Conservation (phyloP, 2,888 invertebrate species). For the Drosophila mayaguana region DNA sequence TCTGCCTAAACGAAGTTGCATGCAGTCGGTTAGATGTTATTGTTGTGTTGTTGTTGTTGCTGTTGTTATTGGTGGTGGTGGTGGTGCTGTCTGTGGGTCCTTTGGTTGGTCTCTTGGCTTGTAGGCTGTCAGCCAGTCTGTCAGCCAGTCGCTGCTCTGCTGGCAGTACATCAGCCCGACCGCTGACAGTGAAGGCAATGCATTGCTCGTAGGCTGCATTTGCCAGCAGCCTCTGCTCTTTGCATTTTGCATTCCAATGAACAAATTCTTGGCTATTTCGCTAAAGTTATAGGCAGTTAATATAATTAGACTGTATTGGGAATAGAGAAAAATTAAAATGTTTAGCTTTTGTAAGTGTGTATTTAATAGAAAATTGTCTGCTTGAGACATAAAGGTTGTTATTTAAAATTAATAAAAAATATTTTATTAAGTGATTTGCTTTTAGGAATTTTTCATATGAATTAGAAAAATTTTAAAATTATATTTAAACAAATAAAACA, state of each 20-base stretch:
- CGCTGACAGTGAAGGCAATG: conserved; percentile 41
- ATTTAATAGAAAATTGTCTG: no score
- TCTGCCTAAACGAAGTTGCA: conserved; percentile 55
- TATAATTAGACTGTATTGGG: background rate
- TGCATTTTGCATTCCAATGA: conserved; percentile 15
- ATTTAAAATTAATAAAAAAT: no score
- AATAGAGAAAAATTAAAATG: background rate
- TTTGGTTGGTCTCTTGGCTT: conserved; percentile 25
- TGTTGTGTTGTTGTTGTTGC: conserved; percentile 2
- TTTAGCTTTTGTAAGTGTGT: no score
- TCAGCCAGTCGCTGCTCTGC: conserved; percentile 22
- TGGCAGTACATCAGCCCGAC: conserved; percentile 59
- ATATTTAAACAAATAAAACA: no score
- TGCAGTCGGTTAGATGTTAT: conserved; percentile 24
- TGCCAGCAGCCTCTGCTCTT: conserved; percentile 1
- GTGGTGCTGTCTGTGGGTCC: conserved; percentile 13
- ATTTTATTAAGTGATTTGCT: no score
- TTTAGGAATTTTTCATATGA: no score
- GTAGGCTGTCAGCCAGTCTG: conserved; percentile 20
- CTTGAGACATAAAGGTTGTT: no score
- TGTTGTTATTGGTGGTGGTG: conserved; percentile 2
- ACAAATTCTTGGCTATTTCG: conserved; percentile 4
- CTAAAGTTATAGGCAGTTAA: background rate
- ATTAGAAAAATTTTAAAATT: no score
- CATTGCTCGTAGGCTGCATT: conserved; percentile 26